Evolutionary conservation across 2,888 invertebrate species (phyloP).

Genomic region (Aleiodes alternator): DNA sequence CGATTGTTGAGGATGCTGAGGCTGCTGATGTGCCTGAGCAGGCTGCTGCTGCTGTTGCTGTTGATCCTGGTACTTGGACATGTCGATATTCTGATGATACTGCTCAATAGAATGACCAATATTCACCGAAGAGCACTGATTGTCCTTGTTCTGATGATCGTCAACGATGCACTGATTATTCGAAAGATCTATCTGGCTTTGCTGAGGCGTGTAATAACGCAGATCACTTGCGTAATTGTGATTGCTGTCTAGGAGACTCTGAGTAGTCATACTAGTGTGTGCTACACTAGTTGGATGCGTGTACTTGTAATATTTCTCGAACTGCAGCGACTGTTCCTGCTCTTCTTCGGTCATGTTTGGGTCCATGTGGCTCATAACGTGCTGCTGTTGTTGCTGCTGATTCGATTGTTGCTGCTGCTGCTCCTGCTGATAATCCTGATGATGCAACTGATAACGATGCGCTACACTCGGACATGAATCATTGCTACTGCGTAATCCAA

Average conservation of each 20-base stretch:
- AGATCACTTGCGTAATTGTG: constrained; percentile 77
- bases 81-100: constrained; percentile 70
- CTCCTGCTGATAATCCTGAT: constrained; percentile 70
- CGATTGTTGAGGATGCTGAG: constrained; percentile 59
- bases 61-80: constrained; percentile 70
- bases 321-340: constrained; percentile 69
- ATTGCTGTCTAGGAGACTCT: constrained; percentile 76
- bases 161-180: constrained; percentile 71
- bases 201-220: constrained; percentile 72
- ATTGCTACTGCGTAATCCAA: constrained; percentile 74
- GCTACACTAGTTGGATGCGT: constrained; percentile 58
- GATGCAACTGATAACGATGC: constrained; percentile 73
- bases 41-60: constrained; percentile 65
- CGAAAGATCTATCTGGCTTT: constrained; percentile 68
- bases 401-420: constrained; percentile 59
- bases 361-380: constrained; percentile 68
- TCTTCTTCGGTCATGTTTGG: constrained; percentile 64
- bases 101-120: constrained; percentile 70
- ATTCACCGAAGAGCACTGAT: constrained; percentile 64
- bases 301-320: constrained; percentile 73
- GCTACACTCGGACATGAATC: constrained; percentile 71
- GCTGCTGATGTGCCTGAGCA: constrained; percentile 59
- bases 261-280: constrained; percentile 68
- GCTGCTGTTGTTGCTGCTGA: constrained; percentile 63
- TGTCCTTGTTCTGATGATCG: constrained; percentile 69